phyloP scores from a whole-genome alignment of 1,140 invertebrate species.

The Drosophila busckii region DNA sequence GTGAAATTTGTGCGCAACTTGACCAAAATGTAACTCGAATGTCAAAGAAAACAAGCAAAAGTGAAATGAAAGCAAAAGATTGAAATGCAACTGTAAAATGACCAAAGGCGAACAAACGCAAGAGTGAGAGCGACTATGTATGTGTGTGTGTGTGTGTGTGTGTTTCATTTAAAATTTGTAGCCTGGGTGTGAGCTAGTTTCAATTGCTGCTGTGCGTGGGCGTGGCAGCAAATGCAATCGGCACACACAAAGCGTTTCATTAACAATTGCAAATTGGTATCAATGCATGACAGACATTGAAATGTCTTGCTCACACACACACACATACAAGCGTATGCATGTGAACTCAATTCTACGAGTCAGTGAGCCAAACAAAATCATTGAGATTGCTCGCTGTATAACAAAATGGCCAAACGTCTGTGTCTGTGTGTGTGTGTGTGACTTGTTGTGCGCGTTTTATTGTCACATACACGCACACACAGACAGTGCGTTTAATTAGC shows the following conservation, averaged over 20 bases:
- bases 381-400: conserved; percentile 65
- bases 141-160: not conserved
- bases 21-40: conserved; percentile 61
- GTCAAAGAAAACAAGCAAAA: conserved; percentile 72
- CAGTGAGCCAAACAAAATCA: conserved; percentile 76
- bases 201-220: conserved; percentile 23
- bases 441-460: conserved; percentile 5
- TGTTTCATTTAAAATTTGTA: too few relatives aligned
- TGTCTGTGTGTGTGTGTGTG: conserved; percentile 18
- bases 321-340: conserved; percentile 11
- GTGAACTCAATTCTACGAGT: conserved; percentile 71
- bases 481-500: conserved; percentile 53
- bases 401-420: conserved; percentile 47
- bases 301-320: conserved; percentile 26
- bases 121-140: conserved; percentile 2
- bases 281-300: conserved; percentile 72
- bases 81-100: conserved; percentile 40
- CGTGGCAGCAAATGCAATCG: conserved; percentile 53
- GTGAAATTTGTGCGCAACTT: conserved; percentile 39
- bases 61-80: conserved; percentile 56
- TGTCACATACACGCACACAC: conserved; percentile 7
- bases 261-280: conserved; percentile 76
- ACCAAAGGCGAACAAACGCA: conserved; percentile 27
- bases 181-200: conserved; percentile 9
- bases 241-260: conserved; percentile 73